These are phyloP conservation scores for Diaphora mendica DNA, from an alignment of 2,888 invertebrate genomes.

Conservation along the genomic window DNA sequence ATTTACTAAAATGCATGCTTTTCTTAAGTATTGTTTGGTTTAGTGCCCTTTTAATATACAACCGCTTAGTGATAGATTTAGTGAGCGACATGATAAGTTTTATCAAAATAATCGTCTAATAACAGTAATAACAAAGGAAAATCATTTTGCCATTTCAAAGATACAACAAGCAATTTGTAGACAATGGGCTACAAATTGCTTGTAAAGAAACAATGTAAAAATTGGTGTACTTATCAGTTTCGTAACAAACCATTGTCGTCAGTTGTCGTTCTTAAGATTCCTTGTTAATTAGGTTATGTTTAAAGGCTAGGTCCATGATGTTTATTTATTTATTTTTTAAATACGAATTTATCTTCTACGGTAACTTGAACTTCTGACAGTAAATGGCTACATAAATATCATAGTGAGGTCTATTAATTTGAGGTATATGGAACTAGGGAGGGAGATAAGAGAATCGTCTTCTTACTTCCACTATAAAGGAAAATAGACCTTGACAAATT, in stretches of 20 bases:
- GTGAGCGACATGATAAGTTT: not conserved
- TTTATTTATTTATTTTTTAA: not conserved
- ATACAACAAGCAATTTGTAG: not conserved
- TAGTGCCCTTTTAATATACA: not conserved
- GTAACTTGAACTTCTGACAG: too few relatives aligned
- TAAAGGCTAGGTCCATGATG: not conserved
- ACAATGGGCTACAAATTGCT: not conserved
- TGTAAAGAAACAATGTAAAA: not conserved
- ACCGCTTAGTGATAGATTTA: not conserved
- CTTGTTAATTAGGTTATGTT: too few relatives aligned
- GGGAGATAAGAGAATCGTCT: not conserved
- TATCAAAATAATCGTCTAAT: not conserved
- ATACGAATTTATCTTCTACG: not conserved
- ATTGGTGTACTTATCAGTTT: not conserved
- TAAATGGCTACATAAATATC: not conserved
- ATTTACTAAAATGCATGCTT: slow-evolving; percentile 18
- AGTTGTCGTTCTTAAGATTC: not conserved
- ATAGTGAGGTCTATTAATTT: not conserved
- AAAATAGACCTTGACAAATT: not conserved
- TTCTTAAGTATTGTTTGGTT: slow-evolving; percentile 2
- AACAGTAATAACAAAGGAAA: too few relatives aligned
- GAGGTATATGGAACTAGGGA: not conserved
- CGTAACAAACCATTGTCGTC: not conserved
- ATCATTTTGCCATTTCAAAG: too few relatives aligned
- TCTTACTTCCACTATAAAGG: not conserved